phyloP scores from a whole-genome alignment of 2,888 invertebrate genomes.

The Incurvaria masculella region DNA sequence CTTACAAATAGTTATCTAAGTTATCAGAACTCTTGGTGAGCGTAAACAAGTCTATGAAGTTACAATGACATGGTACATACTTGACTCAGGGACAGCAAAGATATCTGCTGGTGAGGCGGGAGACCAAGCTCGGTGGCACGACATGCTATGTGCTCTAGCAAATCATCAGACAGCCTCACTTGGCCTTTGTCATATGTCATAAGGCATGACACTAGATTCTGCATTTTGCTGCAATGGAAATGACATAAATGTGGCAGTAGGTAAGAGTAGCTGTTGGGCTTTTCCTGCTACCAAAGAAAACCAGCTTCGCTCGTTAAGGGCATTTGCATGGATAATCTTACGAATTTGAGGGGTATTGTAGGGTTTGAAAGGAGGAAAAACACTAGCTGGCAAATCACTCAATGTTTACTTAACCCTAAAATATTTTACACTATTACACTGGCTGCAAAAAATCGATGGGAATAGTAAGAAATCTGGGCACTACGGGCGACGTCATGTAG shows the following conservation, averaged over 20 bases:
- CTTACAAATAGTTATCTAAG: too few relatives aligned
- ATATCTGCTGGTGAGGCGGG: slow-evolving; percentile 32
- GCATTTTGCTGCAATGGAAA: slow-evolving; percentile 25
- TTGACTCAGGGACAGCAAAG: slow-evolving; percentile 26
- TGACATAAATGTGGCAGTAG: neutral
- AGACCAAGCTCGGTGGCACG: slow-evolving; percentile 23
- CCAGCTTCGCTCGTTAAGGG: neutral
- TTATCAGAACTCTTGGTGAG: too few relatives aligned
- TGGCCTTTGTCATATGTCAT: slow-evolving; percentile 35
- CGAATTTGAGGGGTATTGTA: neutral
- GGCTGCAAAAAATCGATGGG: too few relatives aligned
- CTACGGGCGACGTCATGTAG: too few relatives aligned
- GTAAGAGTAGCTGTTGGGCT: slow-evolving; percentile 1
- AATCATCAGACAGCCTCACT: slow-evolving; percentile 25
- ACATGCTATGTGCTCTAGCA: slow-evolving; percentile 24
- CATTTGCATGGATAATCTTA: neutral
- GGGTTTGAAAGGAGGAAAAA: neutral
- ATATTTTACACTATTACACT: too few relatives aligned
- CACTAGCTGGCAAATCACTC: neutral
- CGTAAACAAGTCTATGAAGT: neutral
- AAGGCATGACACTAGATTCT: slow-evolving; percentile 26
- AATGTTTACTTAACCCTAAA: neutral
- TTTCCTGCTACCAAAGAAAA: neutral
- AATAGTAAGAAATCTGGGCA: too few relatives aligned
- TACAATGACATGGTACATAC: neutral